Evolutionary conservation across 64 coral and sea anemone genomes (phyloP).

Genomic region (Porites lutea): DNA sequence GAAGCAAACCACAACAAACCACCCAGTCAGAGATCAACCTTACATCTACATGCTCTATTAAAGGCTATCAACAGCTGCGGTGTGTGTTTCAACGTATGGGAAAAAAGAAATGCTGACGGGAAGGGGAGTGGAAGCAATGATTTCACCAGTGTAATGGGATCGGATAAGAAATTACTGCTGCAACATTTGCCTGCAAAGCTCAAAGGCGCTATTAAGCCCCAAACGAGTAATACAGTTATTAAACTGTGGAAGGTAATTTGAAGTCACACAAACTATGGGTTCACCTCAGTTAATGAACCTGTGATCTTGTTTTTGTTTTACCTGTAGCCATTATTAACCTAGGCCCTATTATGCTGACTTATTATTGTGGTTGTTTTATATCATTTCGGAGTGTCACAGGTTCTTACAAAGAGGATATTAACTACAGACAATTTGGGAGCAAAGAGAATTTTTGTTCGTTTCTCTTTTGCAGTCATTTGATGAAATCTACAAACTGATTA

Average conservation of each 20-base stretch:
- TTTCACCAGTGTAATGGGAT: conserved; percentile 58
- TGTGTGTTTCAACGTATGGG: conserved; percentile 49
- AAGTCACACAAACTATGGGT: conserved; percentile 14
- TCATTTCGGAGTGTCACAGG: too few species aligned
- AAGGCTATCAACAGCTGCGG: conserved; percentile 64
- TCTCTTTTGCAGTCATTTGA: too few species aligned
- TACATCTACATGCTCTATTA: conserved; percentile 26
- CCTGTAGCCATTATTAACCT: too few species aligned
- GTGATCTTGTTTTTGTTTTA: too few species aligned
- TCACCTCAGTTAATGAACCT: conserved; percentile 3
- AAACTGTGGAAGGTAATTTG: conserved; percentile 54
- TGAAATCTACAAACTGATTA: too few species aligned
- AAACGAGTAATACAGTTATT: conserved; percentile 48
- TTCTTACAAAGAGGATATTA: too few species aligned
- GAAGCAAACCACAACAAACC: conserved; percentile 31
- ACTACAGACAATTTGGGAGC: too few species aligned
- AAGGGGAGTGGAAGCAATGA: background rate
- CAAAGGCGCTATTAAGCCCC: conserved; percentile 14
- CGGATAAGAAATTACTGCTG: conserved; percentile 44
- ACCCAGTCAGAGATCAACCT: background rate
- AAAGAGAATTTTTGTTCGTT: too few species aligned
- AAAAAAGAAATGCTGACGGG: conserved; percentile 52
- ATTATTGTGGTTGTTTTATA: too few species aligned
- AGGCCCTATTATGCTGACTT: too few species aligned
- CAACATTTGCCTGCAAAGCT: conserved; percentile 24